A percentile compares a stretch with the other conserved stretches of the same genome.
phyloP scores from a whole-genome alignment of 2,113 vertebrate species.

The Notiomystis cincta region DNA sequence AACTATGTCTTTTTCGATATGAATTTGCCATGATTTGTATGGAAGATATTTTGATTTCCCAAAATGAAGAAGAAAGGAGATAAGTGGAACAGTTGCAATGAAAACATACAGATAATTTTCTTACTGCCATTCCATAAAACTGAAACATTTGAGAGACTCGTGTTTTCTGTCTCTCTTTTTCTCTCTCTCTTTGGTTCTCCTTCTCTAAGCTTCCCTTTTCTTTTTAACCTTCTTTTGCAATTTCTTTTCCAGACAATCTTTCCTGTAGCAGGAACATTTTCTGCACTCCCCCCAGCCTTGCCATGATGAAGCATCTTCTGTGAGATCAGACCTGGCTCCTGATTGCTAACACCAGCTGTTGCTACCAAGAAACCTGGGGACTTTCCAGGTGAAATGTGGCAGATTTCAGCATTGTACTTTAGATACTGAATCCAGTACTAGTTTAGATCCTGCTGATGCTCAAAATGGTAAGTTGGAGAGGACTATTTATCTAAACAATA shows the following conservation, averaged over 20 bases:
- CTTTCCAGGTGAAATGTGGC: background rate
- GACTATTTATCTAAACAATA: background rate
- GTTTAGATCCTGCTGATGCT: background rate
- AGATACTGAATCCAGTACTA: background rate
- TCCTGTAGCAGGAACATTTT: background rate
- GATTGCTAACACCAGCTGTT: background rate
- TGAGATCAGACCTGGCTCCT: background rate
- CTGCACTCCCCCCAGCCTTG: fast-evolving
- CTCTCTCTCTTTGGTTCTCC: background rate
- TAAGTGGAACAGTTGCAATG: background rate
- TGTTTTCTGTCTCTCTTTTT: background rate
- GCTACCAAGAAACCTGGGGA: background rate
- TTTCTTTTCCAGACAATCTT: background rate
- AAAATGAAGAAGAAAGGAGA: background rate
- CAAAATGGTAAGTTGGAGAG: background rate
- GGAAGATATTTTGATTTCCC: background rate
- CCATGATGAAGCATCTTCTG: background rate
- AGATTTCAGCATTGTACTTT: background rate
- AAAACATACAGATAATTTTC: background rate
- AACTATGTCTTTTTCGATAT: background rate
- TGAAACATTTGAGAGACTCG: fast-evolving
- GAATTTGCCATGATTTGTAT: background rate
- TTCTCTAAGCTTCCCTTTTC: background rate
- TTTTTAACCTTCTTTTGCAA: background rate
- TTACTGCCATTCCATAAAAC: background rate